Base-by-base conservation (phyloP, 2,888 invertebrate species). In the Drosophila falleni region DNA sequence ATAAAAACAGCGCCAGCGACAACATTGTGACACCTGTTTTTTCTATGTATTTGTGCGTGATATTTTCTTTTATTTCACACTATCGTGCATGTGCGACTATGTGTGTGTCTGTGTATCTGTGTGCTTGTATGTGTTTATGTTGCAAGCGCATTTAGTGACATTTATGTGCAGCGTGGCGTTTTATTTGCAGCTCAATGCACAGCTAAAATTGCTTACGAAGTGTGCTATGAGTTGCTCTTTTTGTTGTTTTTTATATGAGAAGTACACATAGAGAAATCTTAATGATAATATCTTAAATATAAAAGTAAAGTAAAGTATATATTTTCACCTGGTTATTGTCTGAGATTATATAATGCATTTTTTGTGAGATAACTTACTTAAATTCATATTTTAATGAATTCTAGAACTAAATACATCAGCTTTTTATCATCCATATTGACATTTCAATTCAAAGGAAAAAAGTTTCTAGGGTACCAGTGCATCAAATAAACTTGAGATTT, bases 21-120 rank as follows among this genome's bases (percentile, higher is more conserved):
- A 86, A 83, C 81, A 84, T 88, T 89, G 84, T 86, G 84, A 84
- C 84, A 84, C 84, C 89, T 89, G 87, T 87, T 89, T 88, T 80
- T 51, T 33, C 47, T 10, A 42, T 44, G 41, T 33, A 42, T 68
- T 23, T 54, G 60, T 58, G 41, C 50, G 55, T 42, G 60, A 65
- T 54, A 51, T 55, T 53, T 66, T 54, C 35, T 58, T 35, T 44
- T 46, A 54, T 23, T 35, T 54, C 31, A 56, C 59, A 56, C 35
- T 55, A 44, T 53, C 46, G 15, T 39, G 35, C 33, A 13, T 44
- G 54, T 68, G 37, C 58, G 29, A 8, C 46, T 49, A 29, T 55
- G 51, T 35, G 10, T 41, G 56, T 49, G 41, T 55, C 42, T 46
- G 44, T 55, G 50, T 39, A 10, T 50, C 19, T 42, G 29, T 62